Evolutionary conservation across 2,113 vertebrate species (phyloP).

Genomic region (Micromys minutus): DNA sequence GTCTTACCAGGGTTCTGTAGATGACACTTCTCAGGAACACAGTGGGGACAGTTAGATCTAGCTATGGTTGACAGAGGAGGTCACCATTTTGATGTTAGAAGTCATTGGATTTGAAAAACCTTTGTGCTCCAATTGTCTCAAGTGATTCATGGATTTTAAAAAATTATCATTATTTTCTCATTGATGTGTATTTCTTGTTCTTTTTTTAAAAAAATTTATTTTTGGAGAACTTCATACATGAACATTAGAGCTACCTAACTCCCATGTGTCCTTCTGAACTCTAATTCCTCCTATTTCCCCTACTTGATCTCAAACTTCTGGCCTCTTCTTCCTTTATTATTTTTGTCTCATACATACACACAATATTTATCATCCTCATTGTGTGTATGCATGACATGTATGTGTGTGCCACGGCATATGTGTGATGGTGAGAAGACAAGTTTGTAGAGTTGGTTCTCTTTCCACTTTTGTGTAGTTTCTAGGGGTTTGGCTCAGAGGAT

Average conservation of each 20-base stretch:
- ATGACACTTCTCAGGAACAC: neutral
- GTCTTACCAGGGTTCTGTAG: neutral
- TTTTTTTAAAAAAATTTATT: neutral
- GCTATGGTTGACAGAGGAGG: neutral
- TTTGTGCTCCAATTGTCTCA: neutral
- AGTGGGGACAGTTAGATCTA: neutral
- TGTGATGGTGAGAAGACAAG: too few relatives aligned
- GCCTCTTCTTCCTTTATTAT: neutral
- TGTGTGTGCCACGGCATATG: too few relatives aligned
- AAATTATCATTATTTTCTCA: neutral
- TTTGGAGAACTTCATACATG: neutral
- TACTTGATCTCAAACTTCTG: neutral
- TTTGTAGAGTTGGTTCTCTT: neutral
- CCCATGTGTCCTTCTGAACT: neutral
- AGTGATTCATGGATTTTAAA: neutral
- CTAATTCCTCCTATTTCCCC: neutral
- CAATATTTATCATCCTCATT: neutral
- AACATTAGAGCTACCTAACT: neutral
- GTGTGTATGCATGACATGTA: neutral
- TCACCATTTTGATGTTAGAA: neutral
- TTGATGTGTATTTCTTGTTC: neutral
- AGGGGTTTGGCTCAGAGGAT: neutral
- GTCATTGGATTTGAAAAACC: neutral
- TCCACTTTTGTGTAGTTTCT: neutral
- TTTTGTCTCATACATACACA: neutral